Conservation (phyloP, 2,113 vertebrate species). For the Salvelinus sp. region DNA sequence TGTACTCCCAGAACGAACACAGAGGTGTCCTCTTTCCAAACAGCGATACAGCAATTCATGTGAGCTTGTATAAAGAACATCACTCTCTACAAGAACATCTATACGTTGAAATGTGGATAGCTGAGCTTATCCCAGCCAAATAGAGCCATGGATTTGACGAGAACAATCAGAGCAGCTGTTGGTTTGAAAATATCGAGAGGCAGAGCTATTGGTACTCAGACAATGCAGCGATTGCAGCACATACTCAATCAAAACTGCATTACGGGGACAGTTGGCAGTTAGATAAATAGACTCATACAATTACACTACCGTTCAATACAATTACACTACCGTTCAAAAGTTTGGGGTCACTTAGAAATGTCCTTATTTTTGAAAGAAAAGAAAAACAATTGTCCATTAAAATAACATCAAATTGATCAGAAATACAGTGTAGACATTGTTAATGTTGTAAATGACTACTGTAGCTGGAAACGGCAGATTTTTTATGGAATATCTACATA, state of each 20-base stretch:
- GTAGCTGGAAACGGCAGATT: no score
- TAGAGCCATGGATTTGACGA: not conserved
- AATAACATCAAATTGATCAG: no score
- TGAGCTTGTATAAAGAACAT: not conserved
- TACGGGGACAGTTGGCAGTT: constrained; percentile 13
- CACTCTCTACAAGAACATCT: not conserved
- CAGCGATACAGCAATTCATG: not conserved
- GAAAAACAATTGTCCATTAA: no score
- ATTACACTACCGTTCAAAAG: not conserved
- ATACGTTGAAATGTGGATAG: not conserved
- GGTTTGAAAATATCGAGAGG: not conserved
- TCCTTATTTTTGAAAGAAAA: no score
- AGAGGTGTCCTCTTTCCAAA: no score
- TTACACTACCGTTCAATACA: not conserved
- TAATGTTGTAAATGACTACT: no score
- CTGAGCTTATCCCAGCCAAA: not conserved
- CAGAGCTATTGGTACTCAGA: not conserved
- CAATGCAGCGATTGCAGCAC: not conserved
- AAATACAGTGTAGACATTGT: no score
- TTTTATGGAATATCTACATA: not conserved
- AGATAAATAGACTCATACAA: constrained; percentile 23
- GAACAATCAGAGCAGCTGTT: not conserved
- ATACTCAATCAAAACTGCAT: constrained; percentile 28
- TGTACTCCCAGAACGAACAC: no score
- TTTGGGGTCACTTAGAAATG: no score